Conservation (phyloP, 2,888 invertebrate species). For the Orchesellides sinensis region DNA sequence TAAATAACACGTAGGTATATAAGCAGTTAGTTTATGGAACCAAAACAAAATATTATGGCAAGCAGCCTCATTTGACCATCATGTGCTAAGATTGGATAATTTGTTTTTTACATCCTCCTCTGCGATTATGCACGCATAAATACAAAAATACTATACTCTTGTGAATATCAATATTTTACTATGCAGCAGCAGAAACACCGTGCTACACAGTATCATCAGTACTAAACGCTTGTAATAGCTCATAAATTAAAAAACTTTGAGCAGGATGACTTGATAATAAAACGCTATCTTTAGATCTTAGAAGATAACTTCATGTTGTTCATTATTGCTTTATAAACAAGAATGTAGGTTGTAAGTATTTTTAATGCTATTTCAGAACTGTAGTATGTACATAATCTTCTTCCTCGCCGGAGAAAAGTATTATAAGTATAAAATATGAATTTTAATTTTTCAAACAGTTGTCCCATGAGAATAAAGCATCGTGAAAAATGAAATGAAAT, state of each 20-base stretch:
- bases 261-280: constrained; percentile 32
- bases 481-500: constrained; percentile 8
- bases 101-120: not conserved
- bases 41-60: not conserved
- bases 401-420: not conserved
- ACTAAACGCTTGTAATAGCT: constrained; percentile 50
- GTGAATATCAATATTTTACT: not conserved
- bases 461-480: constrained; percentile 9
- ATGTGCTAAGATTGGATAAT: not conserved
- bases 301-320: not conserved
- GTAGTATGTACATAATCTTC: not conserved
- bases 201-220: constrained; percentile 8
- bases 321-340: constrained; percentile 50
- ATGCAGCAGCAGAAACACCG: constrained; percentile 3
- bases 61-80: not conserved
- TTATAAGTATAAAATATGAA: constrained; percentile 48
- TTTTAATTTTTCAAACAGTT: constrained; percentile 47
- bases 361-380: not conserved
- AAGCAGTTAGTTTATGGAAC: too few relatives aligned
- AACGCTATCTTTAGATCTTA: constrained; percentile 40
- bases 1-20: not conserved
- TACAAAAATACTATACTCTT: not conserved
- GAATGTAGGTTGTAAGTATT: not conserved
- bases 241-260: constrained; percentile 58
- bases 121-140: not conserved